phyloP scores from a whole-genome alignment of 2,888 invertebrate species.

The Romanomermis culicivorax region DNA sequence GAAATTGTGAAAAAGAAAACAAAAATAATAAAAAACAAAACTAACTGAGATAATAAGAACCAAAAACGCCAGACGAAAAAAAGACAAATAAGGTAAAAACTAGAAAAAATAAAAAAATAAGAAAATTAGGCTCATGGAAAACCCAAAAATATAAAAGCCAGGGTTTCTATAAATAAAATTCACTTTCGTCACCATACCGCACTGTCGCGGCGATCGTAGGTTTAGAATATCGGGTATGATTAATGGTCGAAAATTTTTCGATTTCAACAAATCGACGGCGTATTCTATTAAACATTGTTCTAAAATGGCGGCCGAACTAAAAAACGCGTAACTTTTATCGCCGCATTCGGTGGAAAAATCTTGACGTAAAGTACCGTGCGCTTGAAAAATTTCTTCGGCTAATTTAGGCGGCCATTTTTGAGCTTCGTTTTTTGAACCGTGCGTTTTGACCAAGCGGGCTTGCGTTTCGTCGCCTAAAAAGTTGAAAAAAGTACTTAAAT shows the following conservation, averaged over 20 bases:
- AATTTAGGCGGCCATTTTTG: neutral
- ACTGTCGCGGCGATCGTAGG: slow-evolving; percentile 15
- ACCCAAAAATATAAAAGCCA: too few relatives aligned
- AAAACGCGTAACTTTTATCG: slow-evolving; percentile 5
- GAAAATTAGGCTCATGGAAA: too few relatives aligned
- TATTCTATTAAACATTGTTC: slow-evolving; percentile 13
- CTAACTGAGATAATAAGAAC: too few relatives aligned
- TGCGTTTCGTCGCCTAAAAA: neutral
- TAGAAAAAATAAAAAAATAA: too few relatives aligned
- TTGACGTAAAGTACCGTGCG: neutral
- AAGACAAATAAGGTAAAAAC: too few relatives aligned
- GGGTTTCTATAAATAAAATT: too few relatives aligned
- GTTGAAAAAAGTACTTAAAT: neutral
- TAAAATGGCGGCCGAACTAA: slow-evolving; percentile 13
- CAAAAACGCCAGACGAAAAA: too few relatives aligned
- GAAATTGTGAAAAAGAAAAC: too few relatives aligned
- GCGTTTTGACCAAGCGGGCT: neutral
- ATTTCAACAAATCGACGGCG: neutral
- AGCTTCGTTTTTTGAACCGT: neutral
- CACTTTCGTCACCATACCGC: neutral
- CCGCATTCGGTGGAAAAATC: slow-evolving; percentile 1
- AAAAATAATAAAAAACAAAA: too few relatives aligned
- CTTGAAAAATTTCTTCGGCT: neutral
- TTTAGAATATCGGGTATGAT: slow-evolving; percentile 22
- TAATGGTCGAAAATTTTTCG: slow-evolving; percentile 14